Conservation (phyloP, 1,140 invertebrate genomes). For the Vanessa atalanta region DNA sequence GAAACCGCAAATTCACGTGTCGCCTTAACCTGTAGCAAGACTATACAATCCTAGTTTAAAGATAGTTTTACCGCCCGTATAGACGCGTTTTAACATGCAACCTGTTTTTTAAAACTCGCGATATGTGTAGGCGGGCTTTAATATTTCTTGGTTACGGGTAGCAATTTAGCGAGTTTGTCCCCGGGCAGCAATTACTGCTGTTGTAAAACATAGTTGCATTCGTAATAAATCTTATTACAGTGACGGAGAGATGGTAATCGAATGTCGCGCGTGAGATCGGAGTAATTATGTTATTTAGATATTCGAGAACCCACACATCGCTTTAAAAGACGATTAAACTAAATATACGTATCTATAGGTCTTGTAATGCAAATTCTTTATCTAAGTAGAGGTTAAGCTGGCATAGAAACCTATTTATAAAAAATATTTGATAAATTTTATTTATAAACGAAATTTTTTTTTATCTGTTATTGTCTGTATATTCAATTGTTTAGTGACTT, state of each 20-base stretch:
- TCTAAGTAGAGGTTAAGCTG: no score
- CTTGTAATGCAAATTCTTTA: no score
- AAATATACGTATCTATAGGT: no score
- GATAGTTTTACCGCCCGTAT: neutral
- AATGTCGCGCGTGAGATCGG: neutral
- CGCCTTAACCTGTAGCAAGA: neutral
- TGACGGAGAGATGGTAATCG: constrained; percentile 8
- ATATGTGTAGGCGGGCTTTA: neutral
- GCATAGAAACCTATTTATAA: no score
- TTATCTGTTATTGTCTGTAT: no score
- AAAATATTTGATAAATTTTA: no score
- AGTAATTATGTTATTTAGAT: constrained; percentile 1
- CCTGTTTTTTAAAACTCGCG: neutral
- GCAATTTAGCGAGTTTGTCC: constrained; percentile 27
- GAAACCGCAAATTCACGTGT: no score
- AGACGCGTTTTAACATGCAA: neutral
- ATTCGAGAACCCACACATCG: neutral
- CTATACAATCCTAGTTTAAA: neutral
- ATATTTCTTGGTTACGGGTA: neutral
- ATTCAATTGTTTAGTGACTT: no score
- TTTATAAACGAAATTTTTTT: no score
- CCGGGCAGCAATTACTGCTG: constrained; percentile 19
- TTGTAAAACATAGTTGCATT: neutral
- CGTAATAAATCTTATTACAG: constrained; percentile 10
- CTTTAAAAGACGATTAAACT: neutral